Base-by-base conservation (phyloP, 2,888 invertebrate species). In the Andrena bicolor region DNA sequence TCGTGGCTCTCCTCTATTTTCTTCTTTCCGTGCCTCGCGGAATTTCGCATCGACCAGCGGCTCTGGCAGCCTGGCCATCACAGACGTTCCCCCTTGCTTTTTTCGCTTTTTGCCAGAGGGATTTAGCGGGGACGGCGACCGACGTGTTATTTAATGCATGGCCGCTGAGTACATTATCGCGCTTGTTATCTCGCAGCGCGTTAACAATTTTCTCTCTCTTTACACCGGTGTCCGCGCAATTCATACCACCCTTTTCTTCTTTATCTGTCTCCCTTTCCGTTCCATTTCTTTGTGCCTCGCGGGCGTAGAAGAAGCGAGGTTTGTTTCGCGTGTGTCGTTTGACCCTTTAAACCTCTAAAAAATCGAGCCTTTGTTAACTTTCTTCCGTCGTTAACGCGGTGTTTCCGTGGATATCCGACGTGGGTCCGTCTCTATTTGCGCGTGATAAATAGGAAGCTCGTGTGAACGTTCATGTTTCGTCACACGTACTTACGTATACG, bases 131-230 rank as follows among this genome's bases (percentile, higher is more conserved):
- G 5, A 28, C 4, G 20, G 16, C 41, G 63, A 64, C 13, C 26
- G 70, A 56, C 41, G 20, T 20, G 48, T 70, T 70, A 70, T 70
- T 70, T 70, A 70, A 70, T 70, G 35, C 60, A 60, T 20, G 30
- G 3, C 13, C 70, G 28, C 48, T 3, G 60, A 60, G 56, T 70
- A 60, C 70, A 41, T 70, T 60, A 60, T 70, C 60, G 30, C 58
- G 48, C 56, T 60, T 69, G 69, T 69, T 70, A 70, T 60, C 70
- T 60, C 48, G 48, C 3, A 41, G 48, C 30, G 16, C 13, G 60
- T 48, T 70, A 58, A 70, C 48, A 48, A 56, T 70, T 60, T 58
- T 20, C 68, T 68, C 56, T 56, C 23, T 35, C 68, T 53, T 51
- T 51, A 26, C 32, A 20, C 30, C 32, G 7, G 53, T 0, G 32